Evolutionary conservation across 30 jellyfish, hydroid and myxozoan species (phyloP).

Genomic region (Hydractinia symbiolongicarpus): DNA sequence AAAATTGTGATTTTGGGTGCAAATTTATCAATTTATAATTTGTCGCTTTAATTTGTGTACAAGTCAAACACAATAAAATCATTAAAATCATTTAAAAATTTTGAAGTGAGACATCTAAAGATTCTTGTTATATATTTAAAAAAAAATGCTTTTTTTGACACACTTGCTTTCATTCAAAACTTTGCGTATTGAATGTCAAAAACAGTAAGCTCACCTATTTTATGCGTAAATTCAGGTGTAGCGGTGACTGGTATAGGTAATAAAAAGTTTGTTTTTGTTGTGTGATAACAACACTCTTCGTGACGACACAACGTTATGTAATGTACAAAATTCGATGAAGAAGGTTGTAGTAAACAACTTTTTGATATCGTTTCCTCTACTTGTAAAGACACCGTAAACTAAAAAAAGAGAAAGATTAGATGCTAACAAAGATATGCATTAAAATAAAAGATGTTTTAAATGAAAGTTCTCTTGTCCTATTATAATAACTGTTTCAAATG

Average conservation of each 20-base stretch:
- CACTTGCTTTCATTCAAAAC: no score
- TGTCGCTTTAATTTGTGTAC: no score
- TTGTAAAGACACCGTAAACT: constrained; percentile 74
- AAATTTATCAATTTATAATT: no score
- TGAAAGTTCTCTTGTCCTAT: no score
- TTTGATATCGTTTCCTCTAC: constrained; percentile 54
- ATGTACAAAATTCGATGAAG: constrained; percentile 32
- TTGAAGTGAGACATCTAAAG: no score
- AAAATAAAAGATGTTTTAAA: no score
- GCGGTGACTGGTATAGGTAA: constrained; percentile 87
- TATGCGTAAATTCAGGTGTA: constrained; percentile 71
- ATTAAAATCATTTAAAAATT: no score
- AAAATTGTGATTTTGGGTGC: no score
- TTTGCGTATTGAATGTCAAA: not conserved
- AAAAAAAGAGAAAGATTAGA: constrained; percentile 1
- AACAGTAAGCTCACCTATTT: constrained; percentile 43
- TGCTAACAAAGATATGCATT: not conserved
- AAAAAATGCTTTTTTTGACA: no score
- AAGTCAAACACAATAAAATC: no score
- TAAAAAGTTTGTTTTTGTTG: constrained; percentile 54
- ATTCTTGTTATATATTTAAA: no score
- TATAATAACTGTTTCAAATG: no score
- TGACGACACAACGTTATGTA: constrained; percentile 54
- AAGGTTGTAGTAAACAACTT: constrained; percentile 7
- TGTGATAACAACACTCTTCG: constrained; percentile 68